Evolutionary conservation across 2,113 vertebrate genomes (phyloP), one percentile per base, ranked within the genome.

Genomic region (Melozone crissalis): DNA sequence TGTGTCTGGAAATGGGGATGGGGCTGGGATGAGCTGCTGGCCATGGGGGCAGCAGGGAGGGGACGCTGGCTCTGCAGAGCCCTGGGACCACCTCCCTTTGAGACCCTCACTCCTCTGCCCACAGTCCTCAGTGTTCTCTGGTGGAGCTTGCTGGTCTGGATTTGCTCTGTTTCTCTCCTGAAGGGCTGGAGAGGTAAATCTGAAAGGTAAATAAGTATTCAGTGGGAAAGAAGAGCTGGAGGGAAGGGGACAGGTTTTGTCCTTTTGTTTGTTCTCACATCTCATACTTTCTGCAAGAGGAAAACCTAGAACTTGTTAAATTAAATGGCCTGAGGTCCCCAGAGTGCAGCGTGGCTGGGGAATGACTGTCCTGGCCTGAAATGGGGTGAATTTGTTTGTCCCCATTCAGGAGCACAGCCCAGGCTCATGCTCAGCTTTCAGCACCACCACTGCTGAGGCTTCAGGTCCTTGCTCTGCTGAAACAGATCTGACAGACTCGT

Each of bases 151-250:
- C 22, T 86, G 68, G 17, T 27, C 67, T 66, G 51, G 23, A 11
- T 52, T 43, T 37, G 7, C 30, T 84, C 24, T 55, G n/a, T 75
- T 47, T 49, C 51, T 90, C 93, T 51, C 65, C 73, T 83, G 24
- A 43, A 71, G 68, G 76, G 85, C 73, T 13, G 21, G 28, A 49
- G 41, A 90, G 58, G 72, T 75, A 89, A 95, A 93, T 89, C 41
- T 43, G 59, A 63, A 97, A 92, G 79, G 39, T 73, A 90, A 95
- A 91, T 72, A 62, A 73, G 52, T 91, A 37, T 79, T 69, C 30
- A 66, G 28, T 39, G 30, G 51, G 44, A 69, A 89, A 87, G 57
- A 49, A 27, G 21, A 57, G 39, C 59, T 41, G 51, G 44, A 41
- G n/a, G 9, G 11, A 10, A 7, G 1, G 31, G 7, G 24, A 13